These are phyloP conservation scores for Ginglymostoma cirratum DNA, from an alignment of 2,113 vertebrate genomes.

Conservation along the genomic window DNA sequence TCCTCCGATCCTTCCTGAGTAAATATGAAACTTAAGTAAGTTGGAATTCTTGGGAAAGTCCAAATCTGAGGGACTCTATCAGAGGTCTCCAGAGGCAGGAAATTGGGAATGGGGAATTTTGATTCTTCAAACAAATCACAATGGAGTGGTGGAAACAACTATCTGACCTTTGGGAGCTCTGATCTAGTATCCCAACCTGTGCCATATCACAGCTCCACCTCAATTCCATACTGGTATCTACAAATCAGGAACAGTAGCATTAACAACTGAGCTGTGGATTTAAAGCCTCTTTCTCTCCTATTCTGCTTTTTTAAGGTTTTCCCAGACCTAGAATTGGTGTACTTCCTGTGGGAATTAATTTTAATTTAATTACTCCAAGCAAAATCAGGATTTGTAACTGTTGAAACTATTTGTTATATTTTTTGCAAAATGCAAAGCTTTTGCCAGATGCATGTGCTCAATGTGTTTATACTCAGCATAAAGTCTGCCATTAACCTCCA, in stretches of 20 bases:
- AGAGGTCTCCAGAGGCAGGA: too few species aligned
- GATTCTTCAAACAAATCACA: too few species aligned
- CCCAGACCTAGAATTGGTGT: background rate
- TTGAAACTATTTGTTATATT: background rate
- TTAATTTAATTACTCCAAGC: background rate
- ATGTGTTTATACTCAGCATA: background rate
- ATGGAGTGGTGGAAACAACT: too few species aligned
- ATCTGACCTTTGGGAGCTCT: too few species aligned
- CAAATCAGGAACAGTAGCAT: background rate
- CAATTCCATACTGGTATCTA: background rate
- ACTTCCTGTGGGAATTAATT: background rate
- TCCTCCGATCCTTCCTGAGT: too few species aligned
- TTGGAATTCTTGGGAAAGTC: too few species aligned
- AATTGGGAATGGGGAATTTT: too few species aligned
- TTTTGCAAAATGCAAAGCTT: background rate
- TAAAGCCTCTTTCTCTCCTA: background rate
- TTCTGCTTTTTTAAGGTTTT: background rate
- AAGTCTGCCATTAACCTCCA: background rate
- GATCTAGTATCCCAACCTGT: background rate
- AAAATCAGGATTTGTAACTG: background rate
- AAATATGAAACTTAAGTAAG: too few species aligned
- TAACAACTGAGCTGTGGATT: background rate
- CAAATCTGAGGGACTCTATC: too few species aligned
- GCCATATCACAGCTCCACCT: background rate
- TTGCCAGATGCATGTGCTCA: background rate